Base-by-base conservation (phyloP, 2,888 invertebrate genomes). In the Tenthredo mesomela region DNA sequence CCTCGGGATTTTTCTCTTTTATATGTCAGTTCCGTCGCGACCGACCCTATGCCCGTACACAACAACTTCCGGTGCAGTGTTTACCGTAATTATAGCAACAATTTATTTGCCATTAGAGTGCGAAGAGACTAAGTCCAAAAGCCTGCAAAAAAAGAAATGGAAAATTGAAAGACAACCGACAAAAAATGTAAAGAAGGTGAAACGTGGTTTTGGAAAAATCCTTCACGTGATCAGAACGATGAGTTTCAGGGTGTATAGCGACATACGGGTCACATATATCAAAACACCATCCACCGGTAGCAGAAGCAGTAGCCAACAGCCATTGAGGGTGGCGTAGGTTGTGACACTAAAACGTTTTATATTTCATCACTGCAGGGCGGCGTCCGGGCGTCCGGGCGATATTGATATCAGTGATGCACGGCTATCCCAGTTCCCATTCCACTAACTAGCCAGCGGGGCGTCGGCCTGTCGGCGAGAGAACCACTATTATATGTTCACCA, bases 351-450 rank as follows among this genome's bases (percentile, higher is more conserved):
- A 85, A 84, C 83, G 67, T 86, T 85, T 86, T 86, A 84, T 85
- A 78, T 85, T 86, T 86, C 86, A 84, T 86, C 85, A 75, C 85
- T 84, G 82, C 83, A 80, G 70, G 82, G 67, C 67, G 67, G 67
- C 33, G 61, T 21, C 61, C 61, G 25, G 61, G 61, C 25, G 73
- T 54, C 54, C 54, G 47, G 75, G 40, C 33, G 84, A 84, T 84
- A 85, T 87, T 84, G 85, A 82, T 85, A 87, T 86, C 86, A 86
- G 84, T 87, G 86, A 87, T 86, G 80, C 84, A 85, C 85, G 85
- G 71, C 54, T 33, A 50, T 33, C 18, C 37, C n/a, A 80, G 29
- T 40, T 40, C 80, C 58, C 80, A 2, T 80, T 80, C 80, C 80
- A 80, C 80, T 80, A 80, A 80, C 80, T 80, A 80, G 80, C 80